Conservation (phyloP, 2,113 vertebrate species). For the Coreoperca whiteheadi region DNA sequence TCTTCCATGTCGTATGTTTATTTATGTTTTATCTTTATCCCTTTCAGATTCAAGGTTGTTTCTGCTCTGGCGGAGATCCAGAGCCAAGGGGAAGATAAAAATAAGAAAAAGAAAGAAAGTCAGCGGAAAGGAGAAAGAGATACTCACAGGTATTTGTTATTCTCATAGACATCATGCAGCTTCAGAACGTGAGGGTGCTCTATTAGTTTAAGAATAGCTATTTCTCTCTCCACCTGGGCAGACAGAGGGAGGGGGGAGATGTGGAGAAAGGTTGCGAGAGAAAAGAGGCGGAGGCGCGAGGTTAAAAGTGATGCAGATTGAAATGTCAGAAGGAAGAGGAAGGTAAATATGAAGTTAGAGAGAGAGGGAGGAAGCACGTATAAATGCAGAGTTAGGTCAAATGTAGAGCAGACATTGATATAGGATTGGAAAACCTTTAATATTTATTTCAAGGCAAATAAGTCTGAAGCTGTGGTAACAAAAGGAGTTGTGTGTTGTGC, state of each 20-base stretch:
- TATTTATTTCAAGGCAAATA: constrained; percentile 10
- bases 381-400: background rate
- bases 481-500: background rate
- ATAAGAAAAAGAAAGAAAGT: background rate
- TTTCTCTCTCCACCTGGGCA: constrained; percentile 93
- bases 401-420: background rate
- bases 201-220: constrained; percentile 95
- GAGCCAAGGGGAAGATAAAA: background rate
- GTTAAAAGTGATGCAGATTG: constrained; percentile 46
- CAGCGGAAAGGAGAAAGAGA: constrained; percentile 45
- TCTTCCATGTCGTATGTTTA: background rate
- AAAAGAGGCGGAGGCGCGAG: constrained; percentile 3
- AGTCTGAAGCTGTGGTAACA: background rate
- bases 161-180: constrained; percentile 94
- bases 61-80: constrained; percentile 25
- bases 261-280: too few species aligned
- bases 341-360: constrained; percentile 19
- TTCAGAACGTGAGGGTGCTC: constrained; percentile 95
- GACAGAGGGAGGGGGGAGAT: constrained; percentile 42
- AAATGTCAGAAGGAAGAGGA: constrained; percentile 47
- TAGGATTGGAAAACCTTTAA: background rate
- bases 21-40: constrained; percentile 17
- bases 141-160: constrained; percentile 98
- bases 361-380: background rate
- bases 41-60: constrained; percentile 41